Evolutionary conservation across 2,113 vertebrate genomes (phyloP).

Genomic region (pig (Sus scrofa)): T2T-Sscrofa CM000820.6:139675501-139676000

Average conservation of each 20-base stretch:
- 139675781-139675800: rapidly evolving
- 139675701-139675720: too few species aligned
- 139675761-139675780: neutral
- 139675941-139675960: too few species aligned
- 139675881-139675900: neutral
- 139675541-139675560: too few species aligned
- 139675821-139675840: neutral
- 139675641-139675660: rapidly evolving
- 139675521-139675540: neutral
- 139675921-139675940: too few species aligned
- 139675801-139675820: rapidly evolving
- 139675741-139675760: neutral
- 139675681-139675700: neutral
- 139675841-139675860: neutral
- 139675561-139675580: too few species aligned
- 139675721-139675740: too few species aligned
- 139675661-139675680: neutral
- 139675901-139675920: too few species aligned
- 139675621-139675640: too few species aligned
- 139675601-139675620: neutral
- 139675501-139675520: neutral
- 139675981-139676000: too few species aligned
- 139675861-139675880: neutral
- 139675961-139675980: too few species aligned
- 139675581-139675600: rapidly evolving